Base-by-base conservation (phyloP, 2,797 vertebrate species). In the Sphenopsis melanotis region DNA sequence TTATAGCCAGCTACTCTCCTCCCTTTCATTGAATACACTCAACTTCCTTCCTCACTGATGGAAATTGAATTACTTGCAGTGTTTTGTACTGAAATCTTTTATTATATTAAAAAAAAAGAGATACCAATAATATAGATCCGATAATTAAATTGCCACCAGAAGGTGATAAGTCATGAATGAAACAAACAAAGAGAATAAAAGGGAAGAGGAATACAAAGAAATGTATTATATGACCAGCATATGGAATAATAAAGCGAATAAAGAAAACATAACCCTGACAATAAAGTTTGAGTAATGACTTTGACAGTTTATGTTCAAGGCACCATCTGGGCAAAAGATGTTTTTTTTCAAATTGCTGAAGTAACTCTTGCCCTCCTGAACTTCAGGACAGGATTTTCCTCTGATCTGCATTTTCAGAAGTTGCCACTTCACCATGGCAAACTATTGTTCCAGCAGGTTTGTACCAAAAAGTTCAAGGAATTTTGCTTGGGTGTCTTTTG, bases 171-270 rank as follows among this genome's bases (percentile, higher is more conserved):
- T 97, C 93, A 95, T 95, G 96, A 97, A 96, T 95, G 74, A 91
- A 96, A 91, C 94, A 97, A 97, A 97, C 93, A 96, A 95, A 96
- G 92, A 89, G 94, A 96, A 97, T 90, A 97, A 97, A 97, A 94
- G 94, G 63, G 92, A 81, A 78, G 79, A 90, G 47, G 53, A 96
- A 94, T 94, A 97, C 96, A 97, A 97, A 97, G 96, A 97, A 93
- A 93, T 81, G 92, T 88, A 97, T 97, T 97, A 90, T 96, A 97
- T 93, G 96, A 93, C 96, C 96, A 94, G 95, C 96, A 94, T 97
- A 97, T 96, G 96, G 96, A 97, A 96, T 97, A 96, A 96, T 97
- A 95, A 96, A 96, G 94, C 82, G 85, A 95, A 97, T 97, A 96
- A 97, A 94, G 93, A 95, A 96, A 97, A 96, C 83, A 95, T 96